phyloP scores from a whole-genome alignment of 2,888 invertebrate species.

The Criorhina ranunculi region DNA sequence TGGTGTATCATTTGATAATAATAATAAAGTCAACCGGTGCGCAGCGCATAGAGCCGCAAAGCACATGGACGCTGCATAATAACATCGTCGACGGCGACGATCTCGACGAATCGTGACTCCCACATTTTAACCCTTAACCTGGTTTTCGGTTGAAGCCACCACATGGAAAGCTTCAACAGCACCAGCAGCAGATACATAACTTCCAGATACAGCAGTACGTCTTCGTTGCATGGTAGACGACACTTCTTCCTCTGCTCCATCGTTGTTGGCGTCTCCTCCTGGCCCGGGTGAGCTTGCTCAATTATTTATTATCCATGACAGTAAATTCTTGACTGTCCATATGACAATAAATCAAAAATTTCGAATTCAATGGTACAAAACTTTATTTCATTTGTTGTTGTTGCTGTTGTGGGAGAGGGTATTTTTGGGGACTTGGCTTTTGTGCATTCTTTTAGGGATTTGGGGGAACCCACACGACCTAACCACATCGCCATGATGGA shows the following conservation, averaged over 20 bases:
- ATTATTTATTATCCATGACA: slow-evolving; percentile 74
- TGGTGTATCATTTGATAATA: slow-evolving; percentile 70
- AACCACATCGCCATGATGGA: slow-evolving; percentile 36
- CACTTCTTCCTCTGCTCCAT: slow-evolving; percentile 47
- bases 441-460: slow-evolving; percentile 62
- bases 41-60: slow-evolving; percentile 77
- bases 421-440: slow-evolving; percentile 24
- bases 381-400: slow-evolving; percentile 7
- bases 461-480: slow-evolving; percentile 66
- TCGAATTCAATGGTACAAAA: slow-evolving; percentile 58
- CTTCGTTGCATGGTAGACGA: slow-evolving; percentile 55
- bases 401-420: background rate
- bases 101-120: slow-evolving; percentile 83
- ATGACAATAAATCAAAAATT: slow-evolving; percentile 72
- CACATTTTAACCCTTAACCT: slow-evolving; percentile 84
- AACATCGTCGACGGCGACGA: slow-evolving; percentile 71
- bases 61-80: slow-evolving; percentile 79
- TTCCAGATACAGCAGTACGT: slow-evolving; percentile 47
- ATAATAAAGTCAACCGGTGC: slow-evolving; percentile 77
- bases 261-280: slow-evolving; percentile 15
- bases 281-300: slow-evolving; percentile 55
- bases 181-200: slow-evolving; percentile 45
- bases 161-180: slow-evolving; percentile 54
- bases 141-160: slow-evolving; percentile 47
- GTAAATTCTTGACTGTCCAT: slow-evolving; percentile 72